phyloP scores from a whole-genome alignment of 2,113 vertebrate species.

The Paralichthys olivaceus region DNA sequence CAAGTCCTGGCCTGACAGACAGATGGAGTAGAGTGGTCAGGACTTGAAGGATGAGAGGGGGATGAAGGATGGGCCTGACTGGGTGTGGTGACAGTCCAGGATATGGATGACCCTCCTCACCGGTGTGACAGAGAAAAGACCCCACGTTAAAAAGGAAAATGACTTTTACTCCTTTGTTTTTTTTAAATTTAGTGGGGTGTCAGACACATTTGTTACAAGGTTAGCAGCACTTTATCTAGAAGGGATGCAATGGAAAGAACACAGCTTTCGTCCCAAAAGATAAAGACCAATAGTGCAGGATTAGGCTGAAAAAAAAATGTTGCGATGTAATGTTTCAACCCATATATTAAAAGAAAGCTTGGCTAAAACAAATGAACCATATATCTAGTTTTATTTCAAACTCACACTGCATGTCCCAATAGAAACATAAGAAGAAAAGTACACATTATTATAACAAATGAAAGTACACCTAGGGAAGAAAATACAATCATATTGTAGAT shows the following conservation, averaged over 20 bases:
- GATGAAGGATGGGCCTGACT: conserved; percentile 78
- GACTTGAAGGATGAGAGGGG: conserved; percentile 70
- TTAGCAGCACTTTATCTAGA: too few species aligned
- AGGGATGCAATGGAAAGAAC: neutral
- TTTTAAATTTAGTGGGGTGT: neutral
- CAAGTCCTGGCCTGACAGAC: conserved; percentile 77
- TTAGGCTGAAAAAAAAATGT: neutral
- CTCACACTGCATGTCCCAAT: neutral
- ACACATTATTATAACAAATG: neutral
- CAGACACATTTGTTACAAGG: neutral
- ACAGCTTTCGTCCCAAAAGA: neutral
- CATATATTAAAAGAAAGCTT: neutral
- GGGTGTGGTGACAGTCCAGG: conserved; percentile 65
- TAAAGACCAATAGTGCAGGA: neutral
- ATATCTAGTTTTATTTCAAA: neutral
- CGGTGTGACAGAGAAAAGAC: conserved; percentile 55
- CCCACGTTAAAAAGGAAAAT: conserved; percentile 5
- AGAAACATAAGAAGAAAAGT: neutral
- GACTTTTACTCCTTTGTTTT: neutral
- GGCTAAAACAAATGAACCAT: neutral
- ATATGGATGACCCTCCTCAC: conserved; percentile 78
- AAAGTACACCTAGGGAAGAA: neutral
- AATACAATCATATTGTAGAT: neutral
- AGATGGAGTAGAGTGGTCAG: conserved; percentile 77
- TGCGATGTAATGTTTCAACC: neutral